A percentile compares a stretch with the other conserved stretches of the same genome.
Conservation (phyloP, 2,888 invertebrate species). For the Lasioglossum lativentre region DNA sequence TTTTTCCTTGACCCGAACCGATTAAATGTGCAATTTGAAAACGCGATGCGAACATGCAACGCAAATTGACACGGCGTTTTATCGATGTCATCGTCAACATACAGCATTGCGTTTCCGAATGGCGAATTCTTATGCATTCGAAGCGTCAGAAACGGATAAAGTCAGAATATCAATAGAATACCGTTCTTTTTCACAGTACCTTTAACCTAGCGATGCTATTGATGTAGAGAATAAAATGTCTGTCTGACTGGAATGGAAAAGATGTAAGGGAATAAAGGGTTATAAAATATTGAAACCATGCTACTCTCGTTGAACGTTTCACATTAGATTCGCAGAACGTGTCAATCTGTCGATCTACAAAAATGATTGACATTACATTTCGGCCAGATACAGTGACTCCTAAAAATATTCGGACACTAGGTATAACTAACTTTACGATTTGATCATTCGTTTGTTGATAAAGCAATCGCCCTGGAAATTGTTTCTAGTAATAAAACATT, state of each 20-base stretch:
- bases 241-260: not conserved
- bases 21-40: conserved; percentile 14
- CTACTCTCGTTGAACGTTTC: not conserved
- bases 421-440: too few relatives aligned
- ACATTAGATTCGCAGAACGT: too few relatives aligned
- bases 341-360: too few relatives aligned
- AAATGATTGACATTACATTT: too few relatives aligned
- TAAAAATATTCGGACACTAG: too few relatives aligned
- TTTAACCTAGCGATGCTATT: not conserved
- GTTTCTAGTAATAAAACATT: too few relatives aligned
- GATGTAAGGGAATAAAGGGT: not conserved
- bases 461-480: too few relatives aligned
- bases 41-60: conserved; percentile 14
- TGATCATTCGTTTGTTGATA: too few relatives aligned
- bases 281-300: not conserved
- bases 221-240: not conserved
- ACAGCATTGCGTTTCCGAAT: not conserved
- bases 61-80: not conserved
- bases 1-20: conserved; percentile 33
- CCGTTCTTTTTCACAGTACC: not conserved
- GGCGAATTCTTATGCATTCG: conserved; percentile 9
- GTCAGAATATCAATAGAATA: not conserved
- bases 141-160: not conserved
- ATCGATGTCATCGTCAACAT: not conserved
- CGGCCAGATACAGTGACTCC: too few relatives aligned